Conservation (phyloP, 2,888 invertebrate genomes). For the Cetonia aurata region DNA sequence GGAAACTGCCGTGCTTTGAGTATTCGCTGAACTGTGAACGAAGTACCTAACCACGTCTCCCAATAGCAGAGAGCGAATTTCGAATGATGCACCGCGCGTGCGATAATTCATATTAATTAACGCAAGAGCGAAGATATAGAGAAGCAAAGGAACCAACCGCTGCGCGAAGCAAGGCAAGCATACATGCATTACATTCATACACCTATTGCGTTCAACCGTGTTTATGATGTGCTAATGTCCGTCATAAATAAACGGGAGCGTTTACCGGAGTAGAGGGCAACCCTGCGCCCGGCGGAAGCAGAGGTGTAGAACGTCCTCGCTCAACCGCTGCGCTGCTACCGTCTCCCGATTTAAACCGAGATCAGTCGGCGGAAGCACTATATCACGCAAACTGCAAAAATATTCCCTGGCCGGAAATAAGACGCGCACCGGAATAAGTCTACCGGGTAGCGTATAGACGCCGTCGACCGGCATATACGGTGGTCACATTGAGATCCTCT, state of each 20-base stretch:
- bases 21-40: slow-evolving; percentile 19
- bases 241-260: slow-evolving; percentile 55
- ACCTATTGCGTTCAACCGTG: slow-evolving; percentile 45
- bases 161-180: slow-evolving; percentile 11
- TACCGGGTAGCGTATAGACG: slow-evolving; percentile 23
- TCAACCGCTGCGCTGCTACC: slow-evolving; percentile 21
- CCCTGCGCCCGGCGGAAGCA: slow-evolving; percentile 52
- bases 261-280: slow-evolving; percentile 49
- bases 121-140: slow-evolving; percentile 4
- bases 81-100: not conserved
- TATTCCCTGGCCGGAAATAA: slow-evolving; percentile 52
- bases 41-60: slow-evolving; percentile 6
- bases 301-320: slow-evolving; percentile 49
- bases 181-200: slow-evolving; percentile 4
- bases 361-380: slow-evolving; percentile 51
- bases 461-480: slow-evolving; percentile 8
- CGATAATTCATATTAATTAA: slow-evolving; percentile 41
- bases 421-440: slow-evolving; percentile 42
- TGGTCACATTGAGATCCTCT: slow-evolving; percentile 41
- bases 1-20: slow-evolving; percentile 3
- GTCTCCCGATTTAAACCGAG: slow-evolving; percentile 51
- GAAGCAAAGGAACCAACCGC: slow-evolving; percentile 7
- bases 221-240: slow-evolving; percentile 46
- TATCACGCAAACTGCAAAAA: slow-evolving; percentile 54
- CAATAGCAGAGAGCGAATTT: slow-evolving; percentile 10